Evolutionary conservation across 1,140 invertebrate genomes (phyloP).

Genomic region (Thaumatotibia leucotreta): DNA sequence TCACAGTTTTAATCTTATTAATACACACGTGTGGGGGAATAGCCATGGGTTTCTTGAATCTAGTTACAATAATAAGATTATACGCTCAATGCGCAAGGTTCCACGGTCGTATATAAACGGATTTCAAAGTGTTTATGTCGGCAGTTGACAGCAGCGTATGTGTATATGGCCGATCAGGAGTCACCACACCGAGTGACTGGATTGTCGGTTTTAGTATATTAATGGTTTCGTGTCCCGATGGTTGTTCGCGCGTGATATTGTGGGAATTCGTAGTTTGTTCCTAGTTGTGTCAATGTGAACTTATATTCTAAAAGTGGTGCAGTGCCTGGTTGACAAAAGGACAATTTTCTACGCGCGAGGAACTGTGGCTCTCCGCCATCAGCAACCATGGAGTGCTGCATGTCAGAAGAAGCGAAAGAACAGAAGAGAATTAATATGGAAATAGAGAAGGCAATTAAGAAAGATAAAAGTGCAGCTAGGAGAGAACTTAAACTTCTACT

Average conservation of each 20-base stretch:
- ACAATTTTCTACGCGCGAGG: conserved; percentile 71
- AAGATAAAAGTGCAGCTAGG: conserved; percentile 99
- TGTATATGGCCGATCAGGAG: conserved; percentile 77
- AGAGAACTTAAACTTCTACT: conserved; percentile 98
- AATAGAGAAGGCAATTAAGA: conserved; percentile 98
- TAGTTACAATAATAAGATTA: conserved; percentile 77
- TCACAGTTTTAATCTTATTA: conserved; percentile 77
- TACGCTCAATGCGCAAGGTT: conserved; percentile 72
- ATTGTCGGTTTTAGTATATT: conserved; percentile 75
- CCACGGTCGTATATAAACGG: conserved; percentile 76
- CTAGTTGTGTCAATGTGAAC: conserved; percentile 43
- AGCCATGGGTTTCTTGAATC: conserved; percentile 77
- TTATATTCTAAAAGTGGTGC: conserved; percentile 73
- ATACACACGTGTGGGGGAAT: conserved; percentile 71
- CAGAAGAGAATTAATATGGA: conserved; percentile 99
- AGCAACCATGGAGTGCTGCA: conserved; percentile 98
- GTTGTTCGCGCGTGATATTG: conserved; percentile 62
- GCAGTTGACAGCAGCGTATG: conserved; percentile 77
- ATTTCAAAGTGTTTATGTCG: conserved; percentile 77
- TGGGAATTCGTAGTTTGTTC: conserved; percentile 32
- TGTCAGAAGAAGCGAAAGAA: conserved; percentile 99
- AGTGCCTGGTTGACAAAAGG: conserved; percentile 75
- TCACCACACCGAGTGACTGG: conserved; percentile 77
- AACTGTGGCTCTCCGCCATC: conserved; percentile 70
- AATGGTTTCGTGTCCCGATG: conserved; percentile 70